Conservation (phyloP, 2,797 vertebrate species). For the Ptychobarbus kaznakovi region DNA sequence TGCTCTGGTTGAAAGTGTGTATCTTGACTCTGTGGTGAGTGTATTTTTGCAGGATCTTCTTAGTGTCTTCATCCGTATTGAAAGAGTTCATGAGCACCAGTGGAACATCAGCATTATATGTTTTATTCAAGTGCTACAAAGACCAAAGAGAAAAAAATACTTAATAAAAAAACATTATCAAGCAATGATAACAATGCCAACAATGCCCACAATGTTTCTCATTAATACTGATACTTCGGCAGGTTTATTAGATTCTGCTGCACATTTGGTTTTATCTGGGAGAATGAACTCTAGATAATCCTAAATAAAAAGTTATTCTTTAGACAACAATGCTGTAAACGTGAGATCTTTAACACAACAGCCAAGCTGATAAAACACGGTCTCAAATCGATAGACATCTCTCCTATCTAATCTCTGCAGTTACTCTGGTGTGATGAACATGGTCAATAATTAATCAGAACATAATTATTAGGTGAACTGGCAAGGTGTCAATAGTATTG, state of each 20-base stretch:
- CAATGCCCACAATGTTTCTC: constrained; percentile 1
- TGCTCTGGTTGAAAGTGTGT: constrained; percentile 98
- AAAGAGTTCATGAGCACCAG: constrained; percentile 84
- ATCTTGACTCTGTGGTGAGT: constrained; percentile 90
- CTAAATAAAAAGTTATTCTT: not conserved
- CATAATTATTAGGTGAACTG: not conserved
- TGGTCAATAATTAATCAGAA: not conserved
- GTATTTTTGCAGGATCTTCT: constrained; percentile 92
- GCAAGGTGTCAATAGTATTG: not conserved
- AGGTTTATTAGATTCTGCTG: not conserved
- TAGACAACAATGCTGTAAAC: not conserved
- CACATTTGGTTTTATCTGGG: constrained; percentile 13
- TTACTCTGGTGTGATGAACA: not conserved
- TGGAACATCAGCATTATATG: constrained; percentile 87
- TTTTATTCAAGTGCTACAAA: constrained; percentile 85
- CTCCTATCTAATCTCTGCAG: constrained; percentile 4
- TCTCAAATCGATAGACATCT: not conserved
- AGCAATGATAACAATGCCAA: not conserved
- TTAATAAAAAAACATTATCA: not conserved
- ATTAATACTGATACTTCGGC: not conserved
- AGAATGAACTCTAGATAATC: not conserved
- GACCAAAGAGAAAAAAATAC: not conserved
- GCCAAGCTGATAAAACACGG: not conserved
- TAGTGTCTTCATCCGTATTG: constrained; percentile 94
- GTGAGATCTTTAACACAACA: constrained; percentile 5